Base-by-base conservation (phyloP, 2,113 vertebrate genomes). In the Zootoca vivipara region DNA sequence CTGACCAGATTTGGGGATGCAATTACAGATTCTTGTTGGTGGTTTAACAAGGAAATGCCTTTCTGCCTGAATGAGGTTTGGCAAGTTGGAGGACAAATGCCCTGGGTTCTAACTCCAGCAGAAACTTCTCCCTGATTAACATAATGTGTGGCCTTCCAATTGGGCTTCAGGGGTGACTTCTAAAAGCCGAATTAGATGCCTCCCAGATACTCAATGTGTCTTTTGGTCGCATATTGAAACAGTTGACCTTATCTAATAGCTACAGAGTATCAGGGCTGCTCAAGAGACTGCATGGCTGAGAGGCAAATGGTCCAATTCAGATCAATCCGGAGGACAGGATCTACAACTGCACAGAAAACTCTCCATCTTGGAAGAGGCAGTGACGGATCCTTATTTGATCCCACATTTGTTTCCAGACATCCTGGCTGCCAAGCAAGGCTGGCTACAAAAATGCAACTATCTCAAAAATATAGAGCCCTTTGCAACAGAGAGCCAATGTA, bases 111-210 rank as follows among this genome's bases (percentile, higher is more conserved):
- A 81, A 87, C 70, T 85, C 88, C 62, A 4, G 0, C 93, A 65
- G 80, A 1, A 1, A 65, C 90, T 84, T 92, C 91, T 94, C 92
- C 94, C 67, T 40, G 33, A 78, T 94, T 83, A 93, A 94, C 78
- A 83, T 81, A 56, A 8, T 0, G 1, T 16, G 0, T 24, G 67
- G 82, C n/a, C 33, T 33, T 20, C 26, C 65, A 33, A 8, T 5
- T 35, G 30, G 74, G 6, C 65, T 64, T 69, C 33, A 20, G 83
- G 79, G 2, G 85, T 38, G 24, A 16, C 40, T 89, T 85, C 90
- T 9, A 33, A 74, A 56, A 2, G 46, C 52, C 22, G 18, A 15
- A 22, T 77, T 4, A 64, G 52, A 74, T 30, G 18, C 38, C 0
- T 0, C 85, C 0, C 0, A 10, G 73, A 20, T 46, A 13, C 35